Evolutionary conservation across 2,113 vertebrate genomes (phyloP).

Genomic region (Pluvianellus socialis): DNA sequence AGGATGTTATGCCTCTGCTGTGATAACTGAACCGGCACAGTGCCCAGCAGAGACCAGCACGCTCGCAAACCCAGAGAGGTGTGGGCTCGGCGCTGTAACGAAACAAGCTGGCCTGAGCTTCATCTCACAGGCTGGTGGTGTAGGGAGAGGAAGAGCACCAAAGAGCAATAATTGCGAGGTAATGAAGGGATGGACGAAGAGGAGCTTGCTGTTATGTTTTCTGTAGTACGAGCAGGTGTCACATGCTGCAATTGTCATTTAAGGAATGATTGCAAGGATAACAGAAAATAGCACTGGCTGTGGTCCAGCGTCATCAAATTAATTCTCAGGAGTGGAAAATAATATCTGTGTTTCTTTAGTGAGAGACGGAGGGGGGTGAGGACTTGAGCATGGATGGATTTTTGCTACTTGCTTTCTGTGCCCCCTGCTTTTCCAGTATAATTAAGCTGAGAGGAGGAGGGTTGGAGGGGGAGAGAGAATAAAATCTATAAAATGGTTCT

Average conservation of each 20-base stretch:
- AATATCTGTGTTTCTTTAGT: background rate
- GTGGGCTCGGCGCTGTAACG: rapidly evolving
- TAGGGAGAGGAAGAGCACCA: background rate
- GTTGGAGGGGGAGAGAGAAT: background rate
- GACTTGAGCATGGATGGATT: background rate
- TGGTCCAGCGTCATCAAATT: background rate
- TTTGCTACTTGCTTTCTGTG: background rate
- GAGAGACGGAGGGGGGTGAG: background rate
- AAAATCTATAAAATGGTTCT: background rate
- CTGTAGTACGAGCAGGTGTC: background rate
- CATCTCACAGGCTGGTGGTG: background rate
- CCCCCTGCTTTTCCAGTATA: background rate
- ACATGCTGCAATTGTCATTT: background rate
- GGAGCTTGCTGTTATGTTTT: rapidly evolving
- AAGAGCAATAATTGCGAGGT: background rate
- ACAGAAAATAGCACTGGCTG: background rate
- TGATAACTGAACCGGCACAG: too few relatives aligned
- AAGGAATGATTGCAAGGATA: background rate
- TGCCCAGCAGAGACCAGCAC: background rate
- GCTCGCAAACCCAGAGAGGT: background rate
- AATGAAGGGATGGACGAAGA: background rate
- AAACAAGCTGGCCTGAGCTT: background rate
- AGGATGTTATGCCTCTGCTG: background rate
- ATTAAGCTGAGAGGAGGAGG: background rate
- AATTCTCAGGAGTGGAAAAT: background rate